Conservation (phyloP, 1,140 invertebrate species). For the Musca domestica region DNA sequence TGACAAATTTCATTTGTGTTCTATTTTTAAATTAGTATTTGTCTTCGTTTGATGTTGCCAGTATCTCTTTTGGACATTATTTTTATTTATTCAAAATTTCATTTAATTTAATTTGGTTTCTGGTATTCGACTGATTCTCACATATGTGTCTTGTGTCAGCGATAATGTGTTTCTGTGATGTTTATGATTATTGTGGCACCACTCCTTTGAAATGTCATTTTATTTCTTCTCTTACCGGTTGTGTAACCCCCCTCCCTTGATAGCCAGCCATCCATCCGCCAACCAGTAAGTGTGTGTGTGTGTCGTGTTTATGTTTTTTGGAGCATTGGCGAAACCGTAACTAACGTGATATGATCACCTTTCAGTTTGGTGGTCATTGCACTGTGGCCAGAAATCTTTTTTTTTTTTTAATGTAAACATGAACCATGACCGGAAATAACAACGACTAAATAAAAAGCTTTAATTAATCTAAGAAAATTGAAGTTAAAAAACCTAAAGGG, state of each 20-base stretch:
- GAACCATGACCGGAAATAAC: too few species aligned
- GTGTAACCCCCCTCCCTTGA: too few species aligned
- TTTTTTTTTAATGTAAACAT: background rate
- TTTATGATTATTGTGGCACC: slow-evolving; percentile 10
- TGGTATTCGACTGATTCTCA: background rate
- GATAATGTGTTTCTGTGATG: slow-evolving; percentile 3
- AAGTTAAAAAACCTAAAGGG: too few species aligned
- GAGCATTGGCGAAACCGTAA: background rate
- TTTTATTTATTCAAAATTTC: background rate
- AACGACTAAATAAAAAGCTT: too few species aligned
- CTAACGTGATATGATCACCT: slow-evolving; percentile 5
- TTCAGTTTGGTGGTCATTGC: slow-evolving; percentile 4
- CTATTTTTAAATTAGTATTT: slow-evolving; percentile 8
- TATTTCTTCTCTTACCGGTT: background rate
- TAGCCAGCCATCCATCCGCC: too few species aligned
- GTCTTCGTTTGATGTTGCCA: background rate
- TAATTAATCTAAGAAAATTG: too few species aligned
- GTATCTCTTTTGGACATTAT: background rate
- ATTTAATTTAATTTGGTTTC: slow-evolving; percentile 12
- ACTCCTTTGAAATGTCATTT: slow-evolving; percentile 17
- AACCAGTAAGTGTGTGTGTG: too few species aligned
- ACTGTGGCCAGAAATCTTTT: background rate
- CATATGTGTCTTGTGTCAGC: background rate
- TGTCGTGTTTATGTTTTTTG: background rate
- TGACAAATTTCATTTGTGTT: background rate